Evolutionary conservation across 1,140 invertebrate species (phyloP), one percentile per base, ranked within the genome.

Genomic region (Berghia stephanieae): DNA sequence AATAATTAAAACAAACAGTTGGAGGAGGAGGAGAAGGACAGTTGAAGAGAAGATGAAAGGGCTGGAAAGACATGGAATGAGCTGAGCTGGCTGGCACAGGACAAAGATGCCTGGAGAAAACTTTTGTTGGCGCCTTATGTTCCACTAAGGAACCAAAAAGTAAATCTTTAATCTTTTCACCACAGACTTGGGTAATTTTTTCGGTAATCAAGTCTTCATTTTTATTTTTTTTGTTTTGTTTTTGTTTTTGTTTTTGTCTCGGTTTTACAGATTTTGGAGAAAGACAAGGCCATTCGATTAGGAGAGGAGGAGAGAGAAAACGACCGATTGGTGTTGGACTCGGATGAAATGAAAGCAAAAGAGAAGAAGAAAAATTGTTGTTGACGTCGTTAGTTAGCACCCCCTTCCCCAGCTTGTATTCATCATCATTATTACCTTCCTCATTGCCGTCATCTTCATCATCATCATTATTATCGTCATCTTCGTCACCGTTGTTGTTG

Each of bases 191-290:
- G n/a, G n/a, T n/a, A n/a, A n/a, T n/a, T n/a, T n/a, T n/a, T n/a
- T n/a, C n/a, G n/a, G n/a, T n/a, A n/a, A n/a, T n/a, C n/a, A n/a
- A n/a, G n/a, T 49, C n/a, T n/a, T n/a, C n/a, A n/a, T n/a, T n/a
- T n/a, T n/a, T 49, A n/a, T n/a, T n/a, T n/a, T n/a, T n/a, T n/a
- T n/a, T n/a, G n/a, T n/a, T n/a, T n/a, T n/a, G n/a, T n/a, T n/a
- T n/a, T n/a, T n/a, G n/a, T 49, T 49, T 49, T 10, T 49, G 10
- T 52, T 10, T 10, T 67, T 38, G 8, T 18, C n/a, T 49, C 6
- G 27, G 1, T 43, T 42, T 34, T 82, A 24, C 75, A 88, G 87
- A 87, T 88, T 60, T 78, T 88, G 79, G 81, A 86, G 78, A 88
- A 88, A 79, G 85, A 88, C 66, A 75, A 82, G 63, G 78, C 81